A percentile compares a stretch with the other conserved stretches of the same genome.
Evolutionary conservation across 2,888 invertebrate genomes (phyloP).

Genomic region (Dasysyrphus albostriatus): DNA sequence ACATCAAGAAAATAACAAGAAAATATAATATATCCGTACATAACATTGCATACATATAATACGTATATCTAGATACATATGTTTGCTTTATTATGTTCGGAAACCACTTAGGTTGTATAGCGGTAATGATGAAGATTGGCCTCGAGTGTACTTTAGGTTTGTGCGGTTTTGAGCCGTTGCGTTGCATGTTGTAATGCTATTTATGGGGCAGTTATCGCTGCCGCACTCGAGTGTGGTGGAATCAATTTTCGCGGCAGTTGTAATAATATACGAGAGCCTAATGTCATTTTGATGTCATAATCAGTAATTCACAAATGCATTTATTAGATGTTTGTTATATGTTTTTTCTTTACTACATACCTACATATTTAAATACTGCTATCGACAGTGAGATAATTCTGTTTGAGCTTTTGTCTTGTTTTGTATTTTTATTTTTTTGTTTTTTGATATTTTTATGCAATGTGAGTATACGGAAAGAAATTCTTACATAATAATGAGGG

Average conservation of each 20-base stretch:
- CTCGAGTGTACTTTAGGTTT: conserved; percentile 53
- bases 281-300: conserved; percentile 73
- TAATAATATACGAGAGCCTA: conserved; percentile 66
- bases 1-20: conserved; percentile 17
- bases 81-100: conserved; percentile 58
- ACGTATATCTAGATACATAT: conserved; percentile 3
- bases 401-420: conserved; percentile 14
- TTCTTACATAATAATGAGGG: conserved; percentile 65
- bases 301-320: conserved; percentile 71
- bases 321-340: conserved; percentile 48
- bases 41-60: not conserved
- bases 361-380: conserved; percentile 4
- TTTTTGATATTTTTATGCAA: conserved; percentile 61
- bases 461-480: conserved; percentile 60
- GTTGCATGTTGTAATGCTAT: conserved; percentile 74
- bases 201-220: conserved; percentile 67
- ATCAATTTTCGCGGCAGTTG: conserved; percentile 72
- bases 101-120: conserved; percentile 63
- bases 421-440: conserved; percentile 2
- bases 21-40: not conserved
- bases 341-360: not conserved
- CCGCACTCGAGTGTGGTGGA: conserved; percentile 36
- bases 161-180: conserved; percentile 32
- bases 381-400: conserved; percentile 43
- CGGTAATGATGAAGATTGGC: conserved; percentile 68